phyloP scores from a whole-genome alignment of 2,797 vertebrate genomes.

The Margarornis squamiger region DNA sequence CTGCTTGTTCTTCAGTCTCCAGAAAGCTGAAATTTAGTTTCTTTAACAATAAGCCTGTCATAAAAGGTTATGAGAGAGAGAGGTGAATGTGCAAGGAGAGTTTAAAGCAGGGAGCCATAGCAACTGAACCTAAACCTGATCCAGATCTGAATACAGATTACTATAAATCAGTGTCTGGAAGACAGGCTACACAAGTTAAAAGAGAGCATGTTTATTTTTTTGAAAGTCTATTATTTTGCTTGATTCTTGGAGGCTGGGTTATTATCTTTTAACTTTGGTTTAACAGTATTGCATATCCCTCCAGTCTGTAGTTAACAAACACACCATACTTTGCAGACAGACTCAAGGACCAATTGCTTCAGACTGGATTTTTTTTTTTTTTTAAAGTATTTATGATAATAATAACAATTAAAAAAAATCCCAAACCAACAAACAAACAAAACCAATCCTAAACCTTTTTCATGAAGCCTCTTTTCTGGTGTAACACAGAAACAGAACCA shows the following conservation, averaged over 20 bases:
- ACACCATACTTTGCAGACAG: not conserved
- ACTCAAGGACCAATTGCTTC: not conserved
- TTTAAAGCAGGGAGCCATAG: conserved; percentile 45
- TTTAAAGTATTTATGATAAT: not conserved
- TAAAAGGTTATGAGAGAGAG: not conserved
- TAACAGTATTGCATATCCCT: not conserved
- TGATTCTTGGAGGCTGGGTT: not conserved
- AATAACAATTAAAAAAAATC: no score
- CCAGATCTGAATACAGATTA: conserved; percentile 38
- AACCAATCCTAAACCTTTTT: not conserved
- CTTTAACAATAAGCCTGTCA: conserved; percentile 14
- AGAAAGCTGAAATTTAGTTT: not conserved
- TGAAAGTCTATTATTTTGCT: not conserved
- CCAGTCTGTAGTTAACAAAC: not conserved
- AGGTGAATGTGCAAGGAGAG: conserved; percentile 15
- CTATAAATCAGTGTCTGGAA: not conserved
- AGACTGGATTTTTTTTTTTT: not conserved
- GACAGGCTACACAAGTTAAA: not conserved
- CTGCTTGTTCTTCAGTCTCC: not conserved
- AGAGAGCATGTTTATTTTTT: not conserved
- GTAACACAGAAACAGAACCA: not conserved
- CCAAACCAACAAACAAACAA: no score
- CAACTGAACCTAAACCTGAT: conserved; percentile 47
- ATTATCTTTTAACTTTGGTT: not conserved
- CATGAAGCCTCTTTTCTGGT: not conserved